These are phyloP conservation scores for Eciton burchellii DNA, from an alignment of 1,140 invertebrate genomes.

Conservation along the genomic window DNA sequence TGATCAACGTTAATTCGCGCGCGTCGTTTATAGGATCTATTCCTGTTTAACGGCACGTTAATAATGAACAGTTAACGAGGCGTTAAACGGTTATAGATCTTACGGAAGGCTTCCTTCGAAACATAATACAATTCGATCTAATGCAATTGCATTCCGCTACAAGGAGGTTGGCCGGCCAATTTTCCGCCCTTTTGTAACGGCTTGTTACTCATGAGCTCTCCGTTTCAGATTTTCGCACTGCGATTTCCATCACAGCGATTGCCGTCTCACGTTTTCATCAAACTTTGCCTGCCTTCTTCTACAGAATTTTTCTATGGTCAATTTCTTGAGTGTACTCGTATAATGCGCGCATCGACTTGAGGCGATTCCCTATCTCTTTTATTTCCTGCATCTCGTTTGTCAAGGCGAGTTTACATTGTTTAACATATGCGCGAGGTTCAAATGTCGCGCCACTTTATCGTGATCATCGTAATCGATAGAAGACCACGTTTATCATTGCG, in stretches of 20 bases:
- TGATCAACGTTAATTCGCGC: slow-evolving; percentile 64
- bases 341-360: neutral
- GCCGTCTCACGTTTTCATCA: neutral
- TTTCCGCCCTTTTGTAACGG: slow-evolving; percentile 45
- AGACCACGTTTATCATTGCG: too few species aligned
- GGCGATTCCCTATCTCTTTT: neutral
- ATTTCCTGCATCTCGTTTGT: neutral
- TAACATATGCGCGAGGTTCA: neutral
- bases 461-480: too few species aligned
- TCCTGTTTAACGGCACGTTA: slow-evolving; percentile 69
- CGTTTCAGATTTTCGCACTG: slow-evolving; percentile 12
- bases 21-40: slow-evolving; percentile 58
- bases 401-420: neutral
- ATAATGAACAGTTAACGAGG: slow-evolving; percentile 70
- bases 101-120: slow-evolving; percentile 60
- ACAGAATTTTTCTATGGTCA: neutral
- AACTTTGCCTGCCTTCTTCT: neutral
- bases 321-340: neutral
- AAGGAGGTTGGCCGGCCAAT: slow-evolving; percentile 48
- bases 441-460: neutral
- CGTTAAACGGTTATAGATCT: slow-evolving; percentile 72
- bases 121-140: slow-evolving; percentile 67
- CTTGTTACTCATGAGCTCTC: slow-evolving; percentile 45
- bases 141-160: slow-evolving; percentile 54
- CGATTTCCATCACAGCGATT: neutral